These are phyloP conservation scores for Prionchulus punctatus DNA, from an alignment of 2,888 invertebrate genomes.

Conservation along the genomic window DNA sequence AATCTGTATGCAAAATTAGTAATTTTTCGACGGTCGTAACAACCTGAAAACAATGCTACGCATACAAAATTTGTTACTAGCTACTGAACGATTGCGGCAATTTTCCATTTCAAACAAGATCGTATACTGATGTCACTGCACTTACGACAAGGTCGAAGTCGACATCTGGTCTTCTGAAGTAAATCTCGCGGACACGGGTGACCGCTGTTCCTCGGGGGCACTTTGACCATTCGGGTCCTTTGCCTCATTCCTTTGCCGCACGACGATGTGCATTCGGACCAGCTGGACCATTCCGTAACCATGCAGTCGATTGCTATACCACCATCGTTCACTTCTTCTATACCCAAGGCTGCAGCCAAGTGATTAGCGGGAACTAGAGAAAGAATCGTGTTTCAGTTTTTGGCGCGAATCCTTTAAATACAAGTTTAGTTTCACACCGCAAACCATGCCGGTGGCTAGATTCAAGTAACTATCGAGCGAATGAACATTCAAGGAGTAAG, in stretches of 20 bases:
- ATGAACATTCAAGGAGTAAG: neutral
- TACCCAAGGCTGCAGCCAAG: conserved; percentile 22
- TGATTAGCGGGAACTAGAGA: conserved; percentile 25
- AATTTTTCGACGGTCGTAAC: no score
- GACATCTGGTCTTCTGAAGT: conserved; percentile 25
- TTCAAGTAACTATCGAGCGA: neutral
- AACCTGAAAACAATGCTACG: no score
- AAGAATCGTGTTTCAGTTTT: neutral
- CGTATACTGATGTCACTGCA: no score
- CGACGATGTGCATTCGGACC: conserved; percentile 60
- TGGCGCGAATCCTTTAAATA: neutral
- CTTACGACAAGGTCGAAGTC: conserved; percentile 27
- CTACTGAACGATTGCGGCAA: no score
- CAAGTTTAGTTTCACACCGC: neutral
- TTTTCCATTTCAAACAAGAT: no score
- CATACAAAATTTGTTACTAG: no score
- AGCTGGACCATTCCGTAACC: conserved; percentile 55
- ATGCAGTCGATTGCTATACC: conserved; percentile 43
- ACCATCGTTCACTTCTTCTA: conserved; percentile 11
- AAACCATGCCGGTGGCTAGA: neutral
- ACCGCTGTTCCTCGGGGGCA: conserved; percentile 28
- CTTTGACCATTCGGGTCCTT: conserved; percentile 23
- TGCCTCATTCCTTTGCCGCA: conserved; percentile 59
- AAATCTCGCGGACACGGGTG: conserved; percentile 26
- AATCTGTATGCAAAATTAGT: no score